A percentile compares a stretch with the other conserved stretches of the same genome.
Conservation (phyloP, 2,888 invertebrate species). For the Scaptodrosophila latifasciaeformis region DNA sequence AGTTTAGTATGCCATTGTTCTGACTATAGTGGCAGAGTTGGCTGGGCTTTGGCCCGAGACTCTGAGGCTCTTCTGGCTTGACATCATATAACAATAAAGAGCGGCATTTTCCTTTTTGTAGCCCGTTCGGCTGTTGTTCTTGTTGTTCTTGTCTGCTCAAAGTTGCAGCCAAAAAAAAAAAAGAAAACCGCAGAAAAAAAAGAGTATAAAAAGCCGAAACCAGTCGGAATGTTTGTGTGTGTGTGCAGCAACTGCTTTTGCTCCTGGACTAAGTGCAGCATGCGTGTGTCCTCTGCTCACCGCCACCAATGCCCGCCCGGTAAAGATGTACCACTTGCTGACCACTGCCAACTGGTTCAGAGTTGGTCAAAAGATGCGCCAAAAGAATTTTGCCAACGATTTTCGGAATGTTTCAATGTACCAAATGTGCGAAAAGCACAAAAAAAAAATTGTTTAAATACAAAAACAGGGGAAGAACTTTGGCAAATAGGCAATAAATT, state of each 20-base stretch:
- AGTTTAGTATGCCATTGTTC: constrained; percentile 68
- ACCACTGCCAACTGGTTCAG: constrained; percentile 60
- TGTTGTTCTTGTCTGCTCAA: no score
- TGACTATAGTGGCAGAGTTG: constrained; percentile 22
- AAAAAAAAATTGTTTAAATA: constrained; percentile 36
- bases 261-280: no score
- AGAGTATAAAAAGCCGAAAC: constrained; percentile 31
- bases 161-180: not conserved
- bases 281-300: constrained; percentile 22
- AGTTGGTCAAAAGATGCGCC: constrained; percentile 63
- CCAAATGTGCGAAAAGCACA: constrained; percentile 53
- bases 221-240: constrained; percentile 32
- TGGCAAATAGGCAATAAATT: no score
- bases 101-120: constrained; percentile 17
- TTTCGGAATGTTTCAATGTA: constrained; percentile 65
- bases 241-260: not conserved
- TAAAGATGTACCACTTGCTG: constrained; percentile 54
- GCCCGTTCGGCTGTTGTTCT: not conserved
- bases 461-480: no score
- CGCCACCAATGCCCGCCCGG: constrained; percentile 52
- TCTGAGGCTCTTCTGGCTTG: constrained; percentile 45
- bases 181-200: not conserved
- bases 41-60: no score
- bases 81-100: constrained; percentile 62
- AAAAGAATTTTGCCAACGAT: constrained; percentile 63